Base-by-base conservation (phyloP, 2,113 vertebrate species). In the Neogobius melanostomus region DNA sequence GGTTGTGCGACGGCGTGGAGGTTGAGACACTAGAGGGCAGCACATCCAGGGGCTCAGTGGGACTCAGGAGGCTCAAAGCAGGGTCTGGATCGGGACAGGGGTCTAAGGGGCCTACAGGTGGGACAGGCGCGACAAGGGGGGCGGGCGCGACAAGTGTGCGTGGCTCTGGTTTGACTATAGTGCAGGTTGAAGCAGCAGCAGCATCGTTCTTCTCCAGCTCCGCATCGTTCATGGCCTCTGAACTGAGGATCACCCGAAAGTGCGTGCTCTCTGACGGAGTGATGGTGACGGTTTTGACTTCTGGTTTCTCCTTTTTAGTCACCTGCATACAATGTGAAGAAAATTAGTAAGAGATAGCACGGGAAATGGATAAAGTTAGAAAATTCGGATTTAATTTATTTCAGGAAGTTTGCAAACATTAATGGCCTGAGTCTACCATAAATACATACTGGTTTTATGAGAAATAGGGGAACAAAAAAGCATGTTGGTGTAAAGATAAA, bases 251-350 rank as follows among this genome's bases (percentile, higher is more conserved):
- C 49, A 99, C 97, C 14, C 95, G 93, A 85, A 99, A 99, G 88
- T 99, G 97, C 64, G 96, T 99, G 83, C 87, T 97, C 82, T 97
- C 97, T 45, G 97, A 96, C 0, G 96, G 98, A 3, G 92, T 97
- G 79, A 99, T 98, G 57, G 91, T 95, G 66, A 95, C 94, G 0
- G 88, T 97, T 83, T 94, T 94, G 1, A 91, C 91, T 47, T 98
- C 97, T 4, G 86, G 52, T 86, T 92, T 93, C 66, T 98, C 96
- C 75, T 96, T 97, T 72, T 95, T 97, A 82, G 84, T 92, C 82
- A 96, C 88, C 98, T 98, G 86, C 61, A 79, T 6, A 49, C 68
- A 50, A 46, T 14, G 70, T 49, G 15, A 3, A 57, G 21, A 14
- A 42, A 59, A 17, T 6, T 17, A 53, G 2, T 11, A 28, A 11